phyloP scores from a whole-genome alignment of 2,888 invertebrate genomes.

The Tiliacea aurago region DNA sequence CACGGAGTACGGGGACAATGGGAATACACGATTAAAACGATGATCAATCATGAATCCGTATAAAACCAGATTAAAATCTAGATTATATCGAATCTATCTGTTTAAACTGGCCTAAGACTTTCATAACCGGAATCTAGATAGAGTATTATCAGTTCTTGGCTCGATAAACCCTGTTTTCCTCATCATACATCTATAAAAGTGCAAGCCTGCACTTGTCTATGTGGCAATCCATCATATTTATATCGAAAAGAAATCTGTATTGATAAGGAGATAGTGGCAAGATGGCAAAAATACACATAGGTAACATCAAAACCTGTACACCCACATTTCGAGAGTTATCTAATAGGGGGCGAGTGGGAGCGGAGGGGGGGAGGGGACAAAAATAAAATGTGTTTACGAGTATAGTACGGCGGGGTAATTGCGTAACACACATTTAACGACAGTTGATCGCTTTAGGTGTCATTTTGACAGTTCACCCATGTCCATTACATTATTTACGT shows the following conservation, averaged over 20 bases:
- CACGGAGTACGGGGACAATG: too few relatives aligned
- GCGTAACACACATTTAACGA: too few relatives aligned
- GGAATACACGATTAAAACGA: not conserved
- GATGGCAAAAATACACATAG: not conserved
- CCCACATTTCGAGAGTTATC: too few relatives aligned
- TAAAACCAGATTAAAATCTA: constrained; percentile 11
- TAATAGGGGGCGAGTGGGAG: too few relatives aligned
- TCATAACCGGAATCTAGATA: constrained; percentile 6
- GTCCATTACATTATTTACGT: too few relatives aligned
- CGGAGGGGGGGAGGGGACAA: too few relatives aligned
- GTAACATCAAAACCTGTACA: too few relatives aligned
- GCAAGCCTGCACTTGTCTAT: constrained; percentile 7
- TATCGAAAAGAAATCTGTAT: constrained; percentile 15
- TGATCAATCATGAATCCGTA: not conserved
- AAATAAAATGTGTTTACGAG: too few relatives aligned
- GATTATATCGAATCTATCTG: not conserved
- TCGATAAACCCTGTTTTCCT: constrained; percentile 17
- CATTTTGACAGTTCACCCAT: too few relatives aligned
- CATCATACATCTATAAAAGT: not conserved
- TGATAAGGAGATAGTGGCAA: not conserved
- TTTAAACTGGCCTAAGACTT: not conserved
- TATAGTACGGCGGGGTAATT: too few relatives aligned
- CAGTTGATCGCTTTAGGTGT: too few relatives aligned
- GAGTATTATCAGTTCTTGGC: not conserved
- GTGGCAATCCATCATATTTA: constrained; percentile 1